Evolutionary conservation across 2,888 invertebrate genomes (phyloP), one percentile per base, ranked within the genome.

Genomic region (Ormyrus labotus): DNA sequence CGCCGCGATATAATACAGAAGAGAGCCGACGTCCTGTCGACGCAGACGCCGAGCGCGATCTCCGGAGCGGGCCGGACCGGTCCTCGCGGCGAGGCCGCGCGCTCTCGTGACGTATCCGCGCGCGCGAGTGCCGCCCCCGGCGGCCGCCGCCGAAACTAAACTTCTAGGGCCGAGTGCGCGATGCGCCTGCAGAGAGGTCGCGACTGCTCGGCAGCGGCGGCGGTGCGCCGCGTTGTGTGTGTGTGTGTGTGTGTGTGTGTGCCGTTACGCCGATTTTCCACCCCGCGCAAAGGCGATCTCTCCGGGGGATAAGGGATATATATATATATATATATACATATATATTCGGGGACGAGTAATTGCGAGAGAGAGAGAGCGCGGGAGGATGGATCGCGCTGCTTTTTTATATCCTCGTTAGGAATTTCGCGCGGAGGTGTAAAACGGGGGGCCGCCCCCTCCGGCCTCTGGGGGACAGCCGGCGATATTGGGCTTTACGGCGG

Each of bases 11-110:
- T 19, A n/a, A 19, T 19, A n/a, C n/a, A n/a, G 45, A 9, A 65
- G 19, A 19, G 60, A 61, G 53, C 45, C 72, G 72, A 81, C 70
- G 78, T 78, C 73, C 61, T 78, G 70, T 57, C 77, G 57, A 58
- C 81, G 80, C 81, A 63, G 71, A 80, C 69, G 73, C 81, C 70
- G 75, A 73, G 65, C 68, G 68, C 61, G 65, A 69, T 69, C 70
- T 75, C 67, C 68, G 34, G 34, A 34, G 34, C 34, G 4, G 34
- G 34, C 34, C 34, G 34, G 34, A 34, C 34, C 34, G 34, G 48
- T 55, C 50, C 68, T 45, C 19, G 55, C 55, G 11, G 51, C 10
- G 10, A n/a, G n/a, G 67, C 69, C 45, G 61, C 13, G 34, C 48
- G 57, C 73, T 55, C 53, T 45, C 50, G 72, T 53, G 48, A 19